phyloP scores from a whole-genome alignment of 2,113 vertebrate genomes.

The Nerophis ophidion region DNA sequence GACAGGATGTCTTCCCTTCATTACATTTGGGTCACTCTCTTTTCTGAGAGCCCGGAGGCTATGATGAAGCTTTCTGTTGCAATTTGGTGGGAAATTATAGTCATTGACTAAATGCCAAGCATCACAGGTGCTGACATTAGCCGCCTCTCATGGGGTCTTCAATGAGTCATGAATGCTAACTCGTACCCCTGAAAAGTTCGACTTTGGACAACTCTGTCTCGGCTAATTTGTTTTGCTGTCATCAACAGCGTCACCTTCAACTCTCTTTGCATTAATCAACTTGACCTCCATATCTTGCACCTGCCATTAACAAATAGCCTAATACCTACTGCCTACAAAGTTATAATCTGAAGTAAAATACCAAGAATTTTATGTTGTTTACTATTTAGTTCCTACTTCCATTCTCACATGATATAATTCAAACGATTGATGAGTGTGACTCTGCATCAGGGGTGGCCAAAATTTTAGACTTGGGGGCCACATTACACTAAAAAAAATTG shows the following conservation, averaged over 20 bases:
- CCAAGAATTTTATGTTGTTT: no score
- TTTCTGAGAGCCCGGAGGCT: constrained; percentile 14
- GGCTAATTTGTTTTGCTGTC: constrained; percentile 36
- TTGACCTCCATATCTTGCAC: constrained; percentile 25
- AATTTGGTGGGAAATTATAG: constrained; percentile 21
- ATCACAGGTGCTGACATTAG: constrained; percentile 27
- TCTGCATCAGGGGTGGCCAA: no score
- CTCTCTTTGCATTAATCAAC: constrained; percentile 56
- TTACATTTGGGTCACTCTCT: constrained; percentile 9
- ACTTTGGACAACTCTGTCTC: constrained; percentile 22
- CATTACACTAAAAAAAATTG: no score
- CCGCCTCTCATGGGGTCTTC: constrained; percentile 8
- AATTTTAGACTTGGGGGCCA: no score
- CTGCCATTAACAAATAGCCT: constrained; percentile 8
- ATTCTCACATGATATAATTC: no score
- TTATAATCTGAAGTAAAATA: no score
- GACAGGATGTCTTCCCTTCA: background rate
- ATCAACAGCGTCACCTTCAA: constrained; percentile 30
- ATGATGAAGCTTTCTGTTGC: constrained; percentile 15
- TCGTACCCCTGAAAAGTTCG: constrained; percentile 41
- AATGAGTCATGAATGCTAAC: constrained; percentile 25
- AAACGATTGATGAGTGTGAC: no score
- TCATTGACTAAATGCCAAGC: constrained; percentile 40
- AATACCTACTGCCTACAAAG: background rate
- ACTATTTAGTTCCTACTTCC: no score